Percentiles rank a stretch among this genome's conserved stretches.
phyloP scores from a whole-genome alignment of 2,888 invertebrate species.

The Phengaris alcon region DNA sequence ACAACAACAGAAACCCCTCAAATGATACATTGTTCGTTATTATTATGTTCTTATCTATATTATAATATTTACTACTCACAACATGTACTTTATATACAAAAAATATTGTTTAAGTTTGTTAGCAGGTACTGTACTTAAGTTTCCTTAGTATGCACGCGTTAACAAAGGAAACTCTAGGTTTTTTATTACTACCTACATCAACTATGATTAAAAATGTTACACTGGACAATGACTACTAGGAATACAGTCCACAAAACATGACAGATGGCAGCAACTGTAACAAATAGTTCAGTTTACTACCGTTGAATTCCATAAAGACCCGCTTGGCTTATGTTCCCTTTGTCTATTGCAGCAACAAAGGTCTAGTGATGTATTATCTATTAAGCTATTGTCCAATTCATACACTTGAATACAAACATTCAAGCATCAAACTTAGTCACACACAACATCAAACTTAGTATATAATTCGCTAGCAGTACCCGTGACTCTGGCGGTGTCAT shows the following conservation, averaged over 20 bases:
- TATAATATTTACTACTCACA: not conserved
- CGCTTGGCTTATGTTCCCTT: constrained; percentile 8
- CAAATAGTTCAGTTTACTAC: not conserved
- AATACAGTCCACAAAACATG: not conserved
- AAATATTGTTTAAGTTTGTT: not conserved
- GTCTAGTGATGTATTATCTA: not conserved
- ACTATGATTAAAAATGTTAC: not conserved
- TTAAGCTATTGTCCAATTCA: constrained; percentile 9
- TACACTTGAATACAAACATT: not conserved
- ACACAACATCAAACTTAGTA: too few species aligned
- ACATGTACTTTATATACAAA: not conserved
- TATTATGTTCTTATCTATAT: constrained; percentile 47
- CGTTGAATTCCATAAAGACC: constrained; percentile 3
- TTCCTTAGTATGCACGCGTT: too few species aligned
- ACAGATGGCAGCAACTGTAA: not conserved
- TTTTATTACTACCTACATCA: not conserved
- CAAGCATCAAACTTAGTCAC: too few species aligned
- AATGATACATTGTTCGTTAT: constrained; percentile 51
- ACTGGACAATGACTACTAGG: not conserved
- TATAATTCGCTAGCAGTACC: not conserved
- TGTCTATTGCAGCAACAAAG: constrained; percentile 7
- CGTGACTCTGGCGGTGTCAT: not conserved
- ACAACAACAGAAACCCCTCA: constrained; percentile 61
- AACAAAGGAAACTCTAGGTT: too few species aligned
- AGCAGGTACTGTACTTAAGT: too few species aligned